Percentiles rank a stretch among this genome's conserved stretches.
Evolutionary conservation across 2,888 invertebrate species (phyloP).

Genomic region (Aphidoletes aphidimyza): DNA sequence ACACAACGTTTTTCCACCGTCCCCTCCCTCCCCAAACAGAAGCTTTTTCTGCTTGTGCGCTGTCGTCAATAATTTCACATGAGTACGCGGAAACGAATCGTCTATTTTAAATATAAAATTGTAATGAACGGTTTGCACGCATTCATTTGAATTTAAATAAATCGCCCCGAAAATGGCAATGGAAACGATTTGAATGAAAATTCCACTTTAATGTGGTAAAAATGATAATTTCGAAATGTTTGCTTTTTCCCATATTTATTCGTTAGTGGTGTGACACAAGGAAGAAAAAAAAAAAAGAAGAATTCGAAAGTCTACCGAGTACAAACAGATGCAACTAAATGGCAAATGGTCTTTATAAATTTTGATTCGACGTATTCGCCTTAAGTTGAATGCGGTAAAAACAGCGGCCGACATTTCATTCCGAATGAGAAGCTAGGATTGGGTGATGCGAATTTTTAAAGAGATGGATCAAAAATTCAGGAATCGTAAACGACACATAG

Average conservation of each 20-base stretch:
- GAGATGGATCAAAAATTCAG: slow-evolving; percentile 43
- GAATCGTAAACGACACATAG: neutral
- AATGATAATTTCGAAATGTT: slow-evolving; percentile 42
- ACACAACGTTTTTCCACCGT: too few relatives aligned
- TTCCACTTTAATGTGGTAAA: slow-evolving; percentile 23
- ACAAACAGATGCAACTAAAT: neutral
- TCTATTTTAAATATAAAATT: slow-evolving; percentile 45
- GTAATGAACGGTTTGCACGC: slow-evolving; percentile 35
- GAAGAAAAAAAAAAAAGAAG: neutral
- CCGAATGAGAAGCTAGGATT: neutral
- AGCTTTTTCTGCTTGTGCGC: slow-evolving; percentile 45
- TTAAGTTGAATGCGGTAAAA: neutral
- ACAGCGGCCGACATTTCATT: neutral
- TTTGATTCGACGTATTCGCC: neutral
- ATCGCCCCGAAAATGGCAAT: neutral
- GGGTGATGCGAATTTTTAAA: neutral
- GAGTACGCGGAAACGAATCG: too few relatives aligned
- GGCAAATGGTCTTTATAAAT: slow-evolving; percentile 21
- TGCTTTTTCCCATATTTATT: slow-evolving; percentile 10
- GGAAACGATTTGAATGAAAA: neutral
- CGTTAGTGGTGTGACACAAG: neutral
- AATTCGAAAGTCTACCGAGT: too few relatives aligned
- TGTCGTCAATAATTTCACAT: neutral
- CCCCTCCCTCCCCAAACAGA: too few relatives aligned
- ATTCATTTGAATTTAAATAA: slow-evolving; percentile 45